These are phyloP conservation scores for Cherax destructor DNA, from an alignment of 1,140 invertebrate genomes.

Conservation along the genomic window DNA sequence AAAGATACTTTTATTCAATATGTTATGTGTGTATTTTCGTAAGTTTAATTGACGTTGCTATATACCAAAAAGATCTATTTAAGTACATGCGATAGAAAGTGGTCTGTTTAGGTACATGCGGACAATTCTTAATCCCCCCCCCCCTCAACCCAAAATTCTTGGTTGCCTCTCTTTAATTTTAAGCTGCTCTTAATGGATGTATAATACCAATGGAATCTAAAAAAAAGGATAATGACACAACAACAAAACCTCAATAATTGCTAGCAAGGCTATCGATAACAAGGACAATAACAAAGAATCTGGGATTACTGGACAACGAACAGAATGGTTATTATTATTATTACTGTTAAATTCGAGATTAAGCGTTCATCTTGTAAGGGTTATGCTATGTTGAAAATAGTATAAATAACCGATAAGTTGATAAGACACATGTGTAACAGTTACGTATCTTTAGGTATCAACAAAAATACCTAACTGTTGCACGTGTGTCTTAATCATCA, in stretches of 20 bases:
- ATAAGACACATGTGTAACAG: too few species aligned
- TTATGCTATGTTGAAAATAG: too few species aligned
- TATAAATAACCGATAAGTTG: too few species aligned
- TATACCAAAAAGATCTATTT: conserved; percentile 22
- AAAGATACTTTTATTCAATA: background rate
- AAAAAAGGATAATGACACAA: background rate
- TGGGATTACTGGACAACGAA: too few species aligned
- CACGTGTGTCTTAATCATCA: too few species aligned
- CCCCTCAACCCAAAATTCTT: background rate
- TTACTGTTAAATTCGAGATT: too few species aligned
- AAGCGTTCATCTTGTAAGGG: too few species aligned
- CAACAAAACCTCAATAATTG: background rate
- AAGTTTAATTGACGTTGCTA: conserved; percentile 18
- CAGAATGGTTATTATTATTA: too few species aligned
- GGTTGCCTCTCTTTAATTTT: background rate
- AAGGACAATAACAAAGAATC: background rate
- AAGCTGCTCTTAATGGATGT: conserved; percentile 1
- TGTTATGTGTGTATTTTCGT: conserved; percentile 9
- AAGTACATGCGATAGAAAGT: conserved; percentile 31
- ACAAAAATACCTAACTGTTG: too few species aligned
- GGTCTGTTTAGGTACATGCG: conserved; percentile 19
- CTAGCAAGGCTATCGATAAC: background rate
- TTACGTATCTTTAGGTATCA: too few species aligned
- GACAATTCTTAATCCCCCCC: background rate
- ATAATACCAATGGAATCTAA: background rate